Evolutionary conservation across 2,888 invertebrate species (phyloP), one percentile per base, ranked within the genome.

Genomic region (Andrena bicolor): DNA sequence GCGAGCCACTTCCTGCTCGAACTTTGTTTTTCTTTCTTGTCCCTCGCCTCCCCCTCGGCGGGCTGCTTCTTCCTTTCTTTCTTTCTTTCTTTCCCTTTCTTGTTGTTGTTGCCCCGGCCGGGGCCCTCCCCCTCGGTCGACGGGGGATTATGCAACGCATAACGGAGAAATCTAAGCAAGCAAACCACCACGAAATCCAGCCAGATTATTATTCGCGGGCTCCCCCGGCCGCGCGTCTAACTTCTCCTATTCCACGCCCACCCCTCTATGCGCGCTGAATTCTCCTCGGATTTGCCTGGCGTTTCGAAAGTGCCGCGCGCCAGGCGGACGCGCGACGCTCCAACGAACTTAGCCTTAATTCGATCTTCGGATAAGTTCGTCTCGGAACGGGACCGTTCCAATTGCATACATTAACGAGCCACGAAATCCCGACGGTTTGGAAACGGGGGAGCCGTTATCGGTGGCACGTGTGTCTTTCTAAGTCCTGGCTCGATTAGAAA

Each of bases 1-100:
- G 89, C 88, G 83, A 87, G 83, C 88, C 89, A 91, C 91, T 92
- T 92, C 91, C 92, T 91, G 89, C 87, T 90, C 80, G 73, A 80
- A 85, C 88, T 89, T 87, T 85, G 81, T 85, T 87, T 86, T 87
- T 87, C 83, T 87, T 87, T 89, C 88, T 87, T 82, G 74, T 82
- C 80, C 81, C 78, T 66, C 77, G 68, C 77, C 84, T 41, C 41
- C 86, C 71, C 80, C 73, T 72, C 53, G 76, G 77, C 87, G 90
- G 86, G 86, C 91, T 90, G 86, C 87, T 89, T 35, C 71, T 83
- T 83, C 86, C 89, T 89, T 88, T 83, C 87, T 80, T 86, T 68
- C 82, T 80, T 86, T 68, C 82, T 77, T 74, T 64, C 77, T 78
- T 81, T 86, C 71, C 78, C 80, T 88, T 88, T 86, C 88, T 86